Conservation (phyloP, 2,113 vertebrate genomes). For the Amphiprion percula region DNA sequence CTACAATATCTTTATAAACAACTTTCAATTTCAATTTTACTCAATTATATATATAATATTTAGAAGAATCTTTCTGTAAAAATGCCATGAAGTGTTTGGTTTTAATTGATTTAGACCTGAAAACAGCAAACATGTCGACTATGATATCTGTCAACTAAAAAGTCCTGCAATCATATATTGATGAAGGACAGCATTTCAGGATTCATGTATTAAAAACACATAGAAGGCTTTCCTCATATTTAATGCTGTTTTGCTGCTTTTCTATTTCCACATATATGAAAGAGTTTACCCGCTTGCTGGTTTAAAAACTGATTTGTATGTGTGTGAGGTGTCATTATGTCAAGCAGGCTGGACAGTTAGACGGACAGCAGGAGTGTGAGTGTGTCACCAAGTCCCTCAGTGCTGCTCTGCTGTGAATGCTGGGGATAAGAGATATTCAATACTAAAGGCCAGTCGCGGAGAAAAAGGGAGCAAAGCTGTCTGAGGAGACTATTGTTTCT, state of each 20-base stretch:
- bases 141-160: too few species aligned
- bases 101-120: too few species aligned
- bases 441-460: constrained; percentile 80
- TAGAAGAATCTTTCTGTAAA: too few species aligned
- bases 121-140: too few species aligned
- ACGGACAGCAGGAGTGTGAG: constrained; percentile 47
- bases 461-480: constrained; percentile 73
- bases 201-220: constrained; percentile 22
- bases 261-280: background rate
- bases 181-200: background rate
- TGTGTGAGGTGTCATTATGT: constrained; percentile 66
- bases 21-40: too few species aligned
- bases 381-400: constrained; percentile 57
- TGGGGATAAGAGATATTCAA: constrained; percentile 75
- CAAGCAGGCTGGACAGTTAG: constrained; percentile 69
- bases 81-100: too few species aligned
- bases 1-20: too few species aligned
- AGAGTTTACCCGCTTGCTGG: constrained; percentile 10
- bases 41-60: too few species aligned
- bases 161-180: too few species aligned
- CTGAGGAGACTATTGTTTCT: constrained; percentile 81
- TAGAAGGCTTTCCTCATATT: background rate
- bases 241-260: constrained; percentile 5
- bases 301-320: constrained; percentile 44
- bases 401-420: constrained; percentile 62